Evolutionary conservation across 1,140 invertebrate species (phyloP).

Genomic region (Tetramorium alpestre): DNA sequence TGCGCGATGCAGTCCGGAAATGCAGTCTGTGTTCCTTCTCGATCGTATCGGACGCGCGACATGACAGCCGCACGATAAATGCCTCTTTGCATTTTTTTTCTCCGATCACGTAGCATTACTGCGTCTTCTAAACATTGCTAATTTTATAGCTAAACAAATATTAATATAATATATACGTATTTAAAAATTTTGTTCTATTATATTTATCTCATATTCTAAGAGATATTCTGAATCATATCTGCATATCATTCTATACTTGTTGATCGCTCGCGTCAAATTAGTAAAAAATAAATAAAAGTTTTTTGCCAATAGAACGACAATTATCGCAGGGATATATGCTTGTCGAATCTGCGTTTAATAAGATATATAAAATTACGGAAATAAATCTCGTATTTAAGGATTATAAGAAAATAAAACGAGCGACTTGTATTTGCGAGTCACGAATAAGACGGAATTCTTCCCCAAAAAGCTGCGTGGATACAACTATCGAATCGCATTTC

Average conservation of each 20-base stretch:
- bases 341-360: neutral
- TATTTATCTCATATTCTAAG: neutral
- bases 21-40: neutral
- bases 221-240: neutral
- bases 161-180: neutral
- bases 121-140: neutral
- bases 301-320: neutral
- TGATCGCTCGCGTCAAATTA: neutral
- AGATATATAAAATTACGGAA: neutral
- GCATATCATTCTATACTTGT: neutral
- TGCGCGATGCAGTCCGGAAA: constrained; percentile 54
- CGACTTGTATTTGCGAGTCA: constrained; percentile 3
- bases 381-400: neutral
- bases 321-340: neutral
- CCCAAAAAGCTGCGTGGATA: constrained; percentile 50
- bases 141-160: neutral
- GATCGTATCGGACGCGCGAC: constrained; percentile 39
- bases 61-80: constrained; percentile 8
- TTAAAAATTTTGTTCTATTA: neutral
- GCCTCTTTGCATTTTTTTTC: constrained; percentile 16
- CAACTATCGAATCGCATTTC: constrained; percentile 65
- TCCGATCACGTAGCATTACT: neutral
- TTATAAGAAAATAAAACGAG: neutral
- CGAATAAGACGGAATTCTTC: neutral
- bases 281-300: neutral